These are phyloP conservation scores for Alviniconcha strummeri DNA, from an alignment of 2,888 invertebrate genomes.

Conservation along the genomic window DNA sequence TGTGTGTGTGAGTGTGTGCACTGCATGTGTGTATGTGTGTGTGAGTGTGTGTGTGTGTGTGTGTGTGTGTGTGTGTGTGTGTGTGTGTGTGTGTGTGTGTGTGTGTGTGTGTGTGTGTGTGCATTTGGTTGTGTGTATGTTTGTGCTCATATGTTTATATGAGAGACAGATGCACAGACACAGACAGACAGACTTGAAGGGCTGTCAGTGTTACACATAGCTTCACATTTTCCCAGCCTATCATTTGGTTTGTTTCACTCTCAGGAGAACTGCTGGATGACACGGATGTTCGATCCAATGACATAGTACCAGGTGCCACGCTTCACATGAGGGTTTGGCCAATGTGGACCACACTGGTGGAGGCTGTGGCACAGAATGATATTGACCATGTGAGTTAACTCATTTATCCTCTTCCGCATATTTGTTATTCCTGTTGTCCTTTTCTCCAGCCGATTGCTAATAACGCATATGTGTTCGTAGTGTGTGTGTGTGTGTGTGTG, in stretches of 20 bases:
- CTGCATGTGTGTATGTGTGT: not conserved
- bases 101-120: not conserved
- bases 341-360: constrained; percentile 69
- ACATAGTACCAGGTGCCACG: constrained; percentile 69
- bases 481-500: not conserved
- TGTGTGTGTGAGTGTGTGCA: not conserved
- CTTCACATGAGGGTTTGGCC: constrained; percentile 69
- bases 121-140: not conserved
- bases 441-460: too few relatives aligned
- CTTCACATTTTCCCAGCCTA: too few relatives aligned
- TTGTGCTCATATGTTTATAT: not conserved
- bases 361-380: constrained; percentile 68
- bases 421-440: too few relatives aligned
- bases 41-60: not conserved
- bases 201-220: too few relatives aligned
- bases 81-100: not conserved
- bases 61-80: constrained; percentile 8
- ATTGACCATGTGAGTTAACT: constrained; percentile 58
- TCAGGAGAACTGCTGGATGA: constrained; percentile 70
- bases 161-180: too few relatives aligned
- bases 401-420: too few relatives aligned
- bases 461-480: not conserved
- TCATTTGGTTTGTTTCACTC: constrained; percentile 7
- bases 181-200: too few relatives aligned
- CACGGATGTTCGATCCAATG: constrained; percentile 64